Conservation (phyloP, 2,888 invertebrate genomes). For the Himalopsyche anomala region DNA sequence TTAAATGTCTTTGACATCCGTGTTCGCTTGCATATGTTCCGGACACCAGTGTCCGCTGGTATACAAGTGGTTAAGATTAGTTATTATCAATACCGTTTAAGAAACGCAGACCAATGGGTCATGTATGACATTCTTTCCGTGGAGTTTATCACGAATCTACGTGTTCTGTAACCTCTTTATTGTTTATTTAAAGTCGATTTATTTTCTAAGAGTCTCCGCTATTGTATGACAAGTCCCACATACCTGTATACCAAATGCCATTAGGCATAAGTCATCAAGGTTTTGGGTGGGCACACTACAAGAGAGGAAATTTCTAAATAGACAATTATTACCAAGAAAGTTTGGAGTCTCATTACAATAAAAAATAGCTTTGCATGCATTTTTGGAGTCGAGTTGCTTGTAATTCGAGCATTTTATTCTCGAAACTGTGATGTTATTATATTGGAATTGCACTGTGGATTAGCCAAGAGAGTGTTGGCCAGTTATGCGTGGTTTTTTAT, state of each 20-base stretch:
- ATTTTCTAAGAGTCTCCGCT: constrained; percentile 32
- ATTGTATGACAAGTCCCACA: constrained; percentile 36
- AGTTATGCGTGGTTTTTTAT: background rate
- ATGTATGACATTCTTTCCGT: constrained; percentile 37
- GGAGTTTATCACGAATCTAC: constrained; percentile 43
- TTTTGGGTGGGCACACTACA: constrained; percentile 33
- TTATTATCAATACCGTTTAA: background rate
- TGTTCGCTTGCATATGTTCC: too few relatives aligned
- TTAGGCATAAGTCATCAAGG: constrained; percentile 40
- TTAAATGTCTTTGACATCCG: too few relatives aligned
- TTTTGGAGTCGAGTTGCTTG: constrained; percentile 3
- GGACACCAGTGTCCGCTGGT: too few relatives aligned
- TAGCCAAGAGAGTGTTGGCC: background rate
- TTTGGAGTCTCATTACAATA: constrained; percentile 12
- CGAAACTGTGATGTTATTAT: background rate
- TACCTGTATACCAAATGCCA: constrained; percentile 22
- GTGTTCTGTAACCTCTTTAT: constrained; percentile 52
- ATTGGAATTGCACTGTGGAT: background rate
- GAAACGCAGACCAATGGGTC: background rate
- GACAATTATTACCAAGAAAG: constrained; percentile 43
- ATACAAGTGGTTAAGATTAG: too few relatives aligned
- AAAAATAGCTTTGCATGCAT: constrained; percentile 15
- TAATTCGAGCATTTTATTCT: constrained; percentile 20
- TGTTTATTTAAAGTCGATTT: constrained; percentile 62
- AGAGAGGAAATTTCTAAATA: constrained; percentile 13